Base-by-base conservation (phyloP, 2,888 invertebrate species). In the Xanthorhoe spadicearia region DNA sequence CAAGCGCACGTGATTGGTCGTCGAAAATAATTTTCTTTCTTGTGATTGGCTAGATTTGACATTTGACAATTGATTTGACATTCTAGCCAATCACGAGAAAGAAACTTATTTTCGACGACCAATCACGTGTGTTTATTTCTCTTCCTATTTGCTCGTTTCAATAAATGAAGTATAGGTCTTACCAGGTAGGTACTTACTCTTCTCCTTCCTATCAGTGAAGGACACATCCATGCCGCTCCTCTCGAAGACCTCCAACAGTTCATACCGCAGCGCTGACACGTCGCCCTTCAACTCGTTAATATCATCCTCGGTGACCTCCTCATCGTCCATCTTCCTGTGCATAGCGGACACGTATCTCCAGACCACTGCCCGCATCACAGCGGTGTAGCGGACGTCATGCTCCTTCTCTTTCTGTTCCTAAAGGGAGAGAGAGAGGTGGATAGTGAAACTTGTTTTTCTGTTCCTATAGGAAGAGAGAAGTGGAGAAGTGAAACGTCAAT, bases 271-370 rank as follows among this genome's bases (percentile, higher is more conserved):
- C 0, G 98, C 95, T 0, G 98, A 98, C 50, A 99, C 96, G 78
- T 99, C 99, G 77, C 97, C 97, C 86, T 99, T 99, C 35, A 99
- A 95, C 89, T 99, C 99, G 79, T 98, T 98, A 68, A 99, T 95
- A 77, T 97, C 89, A 77, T 99, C 99, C 85, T 99, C 99, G 0
- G 98, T 98, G 0, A 99, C 98, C 0, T 96, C 95, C 58, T 96
- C 96, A 75, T 97, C 96, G 75, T 98, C 97, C 81, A 95, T 95
- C 83, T 96, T 96, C 51, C 97, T 94, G 81, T 98, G 98, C 94
- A 96, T 97, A 13, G 96, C 95, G 8, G 97, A 97, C 8, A 99
- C 96, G 88, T 98, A 98, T 0, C 99, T 95, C 96, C 98, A 98
- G 28, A 98, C 97, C 17, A 99, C 88, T 0, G 98, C 97, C 28